Percentiles rank a stretch among this genome's conserved stretches.
These are phyloP conservation scores for Bugulina stolonifera DNA, from an alignment of 2,888 invertebrate genomes.

Conservation along the genomic window DNA sequence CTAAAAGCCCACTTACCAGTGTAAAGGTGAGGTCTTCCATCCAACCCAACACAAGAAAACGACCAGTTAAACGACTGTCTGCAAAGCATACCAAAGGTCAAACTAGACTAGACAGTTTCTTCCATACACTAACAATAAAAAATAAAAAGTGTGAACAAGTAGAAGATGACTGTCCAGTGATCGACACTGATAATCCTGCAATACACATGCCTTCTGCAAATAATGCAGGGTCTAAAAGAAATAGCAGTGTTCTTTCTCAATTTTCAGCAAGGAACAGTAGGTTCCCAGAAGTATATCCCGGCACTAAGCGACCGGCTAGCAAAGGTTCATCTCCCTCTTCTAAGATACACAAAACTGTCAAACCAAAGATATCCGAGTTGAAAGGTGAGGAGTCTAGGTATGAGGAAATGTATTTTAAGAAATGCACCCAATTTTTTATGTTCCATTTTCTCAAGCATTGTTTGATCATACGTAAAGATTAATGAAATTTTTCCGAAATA, in stretches of 20 bases:
- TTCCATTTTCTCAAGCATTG: no score
- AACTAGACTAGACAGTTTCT: background rate
- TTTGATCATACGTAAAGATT: no score
- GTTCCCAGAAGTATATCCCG: background rate
- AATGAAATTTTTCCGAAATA: no score
- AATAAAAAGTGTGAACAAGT: background rate
- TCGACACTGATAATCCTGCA: background rate
- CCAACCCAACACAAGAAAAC: background rate
- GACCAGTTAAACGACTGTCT: background rate
- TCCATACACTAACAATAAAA: background rate
- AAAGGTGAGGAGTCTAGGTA: background rate
- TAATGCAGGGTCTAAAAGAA: background rate
- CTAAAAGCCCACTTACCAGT: background rate
- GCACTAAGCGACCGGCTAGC: background rate
- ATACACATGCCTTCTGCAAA: background rate
- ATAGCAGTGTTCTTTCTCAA: background rate
- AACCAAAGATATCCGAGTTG: constrained; percentile 1
- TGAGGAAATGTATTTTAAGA: no score
- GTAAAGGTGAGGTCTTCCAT: background rate
- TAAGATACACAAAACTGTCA: background rate
- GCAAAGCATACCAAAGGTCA: background rate
- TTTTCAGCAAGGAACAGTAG: background rate
- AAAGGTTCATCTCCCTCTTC: background rate
- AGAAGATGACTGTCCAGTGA: background rate
- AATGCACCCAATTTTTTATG: no score